These are phyloP conservation scores for Globodera ellingtonae DNA, from an alignment of 1,140 invertebrate species.

Conservation along the genomic window DNA sequence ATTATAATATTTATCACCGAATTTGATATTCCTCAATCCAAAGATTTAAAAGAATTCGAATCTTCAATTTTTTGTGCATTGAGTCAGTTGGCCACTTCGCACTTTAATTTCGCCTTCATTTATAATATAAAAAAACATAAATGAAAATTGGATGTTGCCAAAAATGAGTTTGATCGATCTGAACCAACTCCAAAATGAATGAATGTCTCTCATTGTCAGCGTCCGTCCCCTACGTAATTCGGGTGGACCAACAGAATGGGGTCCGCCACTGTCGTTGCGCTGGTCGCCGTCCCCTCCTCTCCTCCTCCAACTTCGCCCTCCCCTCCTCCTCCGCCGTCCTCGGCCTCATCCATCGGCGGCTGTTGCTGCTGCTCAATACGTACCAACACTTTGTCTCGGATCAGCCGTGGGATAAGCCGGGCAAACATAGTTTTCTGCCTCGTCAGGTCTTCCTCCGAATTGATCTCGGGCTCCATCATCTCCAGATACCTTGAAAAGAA, in stretches of 20 bases:
- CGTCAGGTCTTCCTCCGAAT: slow-evolving; percentile 25
- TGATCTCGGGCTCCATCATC: slow-evolving; percentile 38
- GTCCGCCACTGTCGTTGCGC: not conserved
- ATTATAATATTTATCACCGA: not conserved
- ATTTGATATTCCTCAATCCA: too few species aligned
- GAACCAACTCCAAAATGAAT: too few species aligned
- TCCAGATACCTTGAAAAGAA: slow-evolving; percentile 74
- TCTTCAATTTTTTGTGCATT: too few species aligned
- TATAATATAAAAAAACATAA: too few species aligned
- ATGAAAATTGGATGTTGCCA: too few species aligned
- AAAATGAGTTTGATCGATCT: too few species aligned
- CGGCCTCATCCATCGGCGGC: not conserved
- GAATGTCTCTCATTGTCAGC: not conserved
- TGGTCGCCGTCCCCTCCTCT: too few species aligned
- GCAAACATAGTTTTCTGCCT: slow-evolving; percentile 17
- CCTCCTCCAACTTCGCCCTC: not conserved
- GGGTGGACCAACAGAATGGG: slow-evolving; percentile 23
- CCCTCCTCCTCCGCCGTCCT: not conserved
- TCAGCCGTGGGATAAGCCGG: slow-evolving; percentile 19
- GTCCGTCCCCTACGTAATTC: slow-evolving; percentile 19
- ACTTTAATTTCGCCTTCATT: too few species aligned
- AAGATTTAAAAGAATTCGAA: too few species aligned
- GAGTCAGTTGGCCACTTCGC: too few species aligned
- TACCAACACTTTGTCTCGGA: slow-evolving; percentile 23
- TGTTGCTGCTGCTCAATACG: not conserved